Percentiles rank a stretch among this genome's conserved stretches.
These are phyloP conservation scores for Ancistrus triradiatus DNA, from an alignment of 2,113 vertebrate genomes.

Conservation along the genomic window DNA sequence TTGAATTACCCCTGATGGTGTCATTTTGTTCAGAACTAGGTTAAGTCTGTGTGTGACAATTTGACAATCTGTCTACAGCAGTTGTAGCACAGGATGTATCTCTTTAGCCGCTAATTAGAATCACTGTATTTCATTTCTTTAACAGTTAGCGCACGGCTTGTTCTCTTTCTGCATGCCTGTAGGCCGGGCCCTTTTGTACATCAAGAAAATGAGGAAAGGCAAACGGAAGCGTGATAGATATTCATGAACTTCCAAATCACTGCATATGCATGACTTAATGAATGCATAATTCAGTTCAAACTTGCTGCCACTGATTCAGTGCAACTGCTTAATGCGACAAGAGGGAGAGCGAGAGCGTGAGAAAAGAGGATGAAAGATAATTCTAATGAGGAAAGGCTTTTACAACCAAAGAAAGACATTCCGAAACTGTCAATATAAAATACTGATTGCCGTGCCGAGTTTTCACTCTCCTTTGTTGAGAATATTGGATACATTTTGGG, in stretches of 20 bases:
- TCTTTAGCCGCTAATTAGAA: conserved; percentile 41
- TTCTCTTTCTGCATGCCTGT: conserved; percentile 34
- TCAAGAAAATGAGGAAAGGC: conserved; percentile 36
- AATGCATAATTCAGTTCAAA: conserved; percentile 45
- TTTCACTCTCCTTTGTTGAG: conserved; percentile 20
- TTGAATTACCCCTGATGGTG: background rate
- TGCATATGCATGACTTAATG: conserved; percentile 50
- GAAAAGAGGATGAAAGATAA: conserved; percentile 6
- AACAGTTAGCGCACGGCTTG: conserved; percentile 38
- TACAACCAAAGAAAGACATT: conserved; percentile 7
- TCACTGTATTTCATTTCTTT: conserved; percentile 37
- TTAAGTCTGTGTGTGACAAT: background rate
- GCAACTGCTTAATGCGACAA: conserved; percentile 28
- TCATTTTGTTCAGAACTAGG: background rate
- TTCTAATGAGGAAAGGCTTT: conserved; percentile 19
- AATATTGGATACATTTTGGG: conserved; percentile 26
- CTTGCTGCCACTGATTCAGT: conserved; percentile 40
- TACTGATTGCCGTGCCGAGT: background rate
- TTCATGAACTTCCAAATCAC: conserved; percentile 46
- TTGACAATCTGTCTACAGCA: conserved; percentile 14
- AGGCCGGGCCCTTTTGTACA: conserved; percentile 41
- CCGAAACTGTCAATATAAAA: conserved; percentile 14
- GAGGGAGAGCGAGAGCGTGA: conserved; percentile 7
- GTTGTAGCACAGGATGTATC: conserved; percentile 20
- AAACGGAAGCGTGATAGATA: conserved; percentile 45